Base-by-base conservation (phyloP, 2,797 vertebrate genomes). In the Channa striata region DNA sequence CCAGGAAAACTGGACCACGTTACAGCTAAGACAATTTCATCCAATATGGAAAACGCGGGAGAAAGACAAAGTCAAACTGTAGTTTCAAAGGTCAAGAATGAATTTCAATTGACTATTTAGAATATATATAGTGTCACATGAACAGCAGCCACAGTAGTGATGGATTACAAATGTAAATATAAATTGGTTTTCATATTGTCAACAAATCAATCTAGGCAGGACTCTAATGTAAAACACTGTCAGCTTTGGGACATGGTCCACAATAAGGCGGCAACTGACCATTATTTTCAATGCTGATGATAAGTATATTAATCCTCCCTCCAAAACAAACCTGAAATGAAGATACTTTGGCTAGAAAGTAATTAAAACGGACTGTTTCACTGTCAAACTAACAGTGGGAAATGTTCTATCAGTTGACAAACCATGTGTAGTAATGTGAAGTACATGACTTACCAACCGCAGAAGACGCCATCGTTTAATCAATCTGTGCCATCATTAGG, bases 401-500 rank as follows among this genome's bases (percentile, higher is more conserved):
- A 30, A 30, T 30, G 25, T 30, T 30, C 25, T 30, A 4, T 30
- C 25, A 30, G 6, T 30, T 30, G 25, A 30, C 25, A 30, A 30
- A 30, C 6, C 6, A 30, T 6, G 4, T 30, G 25, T 30, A 30
- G 25, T 30, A 30, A 30, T 30, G 25, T 30, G 25, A 30, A 30
- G 25, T 30, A 30, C 4, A 30, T n/a, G n/a, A n/a, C n/a, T 30
- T 11, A 59, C 2, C 16, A n/a, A 43, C 21, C 30, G 43, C 13
- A 20, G 17, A 10, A 33, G 11, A 36, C 39, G 14, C 49, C 58
- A 47, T 20, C 36, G 1, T 23, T 34, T 59, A 53, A 54, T 73
- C 49, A 54, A 34, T 59, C 23, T 23, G 13, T 44, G 34, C 17
- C 62, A 74, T 61, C 63, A 13, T 42, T 19, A 14, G 34, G 34